A percentile compares a stretch with the other conserved stretches of the same genome.
Evolutionary conservation across 1,140 invertebrate species (phyloP).

Genomic region (Halesus radiatus): DNA sequence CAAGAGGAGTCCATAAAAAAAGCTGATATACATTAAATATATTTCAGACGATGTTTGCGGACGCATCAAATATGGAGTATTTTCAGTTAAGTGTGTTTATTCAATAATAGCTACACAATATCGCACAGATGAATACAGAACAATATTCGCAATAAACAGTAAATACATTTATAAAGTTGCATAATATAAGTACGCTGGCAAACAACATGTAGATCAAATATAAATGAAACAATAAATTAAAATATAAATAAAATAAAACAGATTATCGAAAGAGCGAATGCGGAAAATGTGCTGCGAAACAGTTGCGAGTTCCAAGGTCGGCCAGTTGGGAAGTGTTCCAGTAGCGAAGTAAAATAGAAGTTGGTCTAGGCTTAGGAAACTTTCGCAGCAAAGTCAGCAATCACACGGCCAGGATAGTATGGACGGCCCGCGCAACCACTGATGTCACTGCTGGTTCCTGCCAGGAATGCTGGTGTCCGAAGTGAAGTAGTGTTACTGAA

Average conservation of each 20-base stretch:
- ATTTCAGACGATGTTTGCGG: conserved; percentile 26
- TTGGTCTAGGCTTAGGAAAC: background rate
- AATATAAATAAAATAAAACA: conserved; percentile 7
- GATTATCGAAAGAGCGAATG: conserved; percentile 10
- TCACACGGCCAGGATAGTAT: conserved; percentile 1
- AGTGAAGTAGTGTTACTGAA: background rate
- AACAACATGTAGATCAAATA: background rate
- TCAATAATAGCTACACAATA: background rate
- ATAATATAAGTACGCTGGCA: conserved; percentile 26
- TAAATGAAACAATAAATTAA: conserved; percentile 6
- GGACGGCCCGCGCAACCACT: background rate
- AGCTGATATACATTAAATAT: conserved; percentile 2
- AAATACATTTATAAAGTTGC: conserved; percentile 3
- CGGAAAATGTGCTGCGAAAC: conserved; percentile 12
- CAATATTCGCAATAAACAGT: conserved; percentile 17
- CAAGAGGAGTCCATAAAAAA: conserved; percentile 30
- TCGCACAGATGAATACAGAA: conserved; percentile 10
- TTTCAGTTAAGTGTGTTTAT: conserved; percentile 21
- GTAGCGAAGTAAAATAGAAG: background rate
- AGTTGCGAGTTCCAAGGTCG: conserved; percentile 23
- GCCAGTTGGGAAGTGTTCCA: conserved; percentile 12
- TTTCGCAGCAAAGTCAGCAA: conserved; percentile 23
- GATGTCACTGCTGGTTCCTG: background rate
- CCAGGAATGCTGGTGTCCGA: too few species aligned
- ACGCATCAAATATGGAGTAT: conserved; percentile 13